Conservation (phyloP, 2,888 invertebrate species). For the Noctua janthina region DNA sequence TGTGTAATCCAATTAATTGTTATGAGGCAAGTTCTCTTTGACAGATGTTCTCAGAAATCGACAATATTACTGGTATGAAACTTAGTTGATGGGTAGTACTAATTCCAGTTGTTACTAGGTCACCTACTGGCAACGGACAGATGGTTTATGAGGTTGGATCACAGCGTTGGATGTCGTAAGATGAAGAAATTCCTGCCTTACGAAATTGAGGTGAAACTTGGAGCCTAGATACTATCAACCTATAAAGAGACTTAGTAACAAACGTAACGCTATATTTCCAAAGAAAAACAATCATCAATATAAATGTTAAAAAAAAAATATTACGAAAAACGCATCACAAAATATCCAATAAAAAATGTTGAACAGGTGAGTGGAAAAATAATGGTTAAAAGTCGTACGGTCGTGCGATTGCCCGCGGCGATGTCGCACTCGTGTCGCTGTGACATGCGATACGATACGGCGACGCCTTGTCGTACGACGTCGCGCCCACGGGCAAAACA, state of each 20-base stretch:
- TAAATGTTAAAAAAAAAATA: not conserved
- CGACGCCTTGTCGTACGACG: constrained; percentile 58
- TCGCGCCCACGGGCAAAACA: constrained; percentile 46
- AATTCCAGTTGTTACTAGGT: not conserved
- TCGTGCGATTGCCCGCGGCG: constrained; percentile 56
- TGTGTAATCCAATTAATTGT: constrained; percentile 19
- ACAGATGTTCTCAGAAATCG: constrained; percentile 5
- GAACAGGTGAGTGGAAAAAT: constrained; percentile 58
- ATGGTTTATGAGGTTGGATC: not conserved
- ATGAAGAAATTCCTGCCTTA: not conserved
- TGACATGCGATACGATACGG: constrained; percentile 64
- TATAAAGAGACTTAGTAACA: not conserved
- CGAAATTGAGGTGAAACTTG: not conserved
- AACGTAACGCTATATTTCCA: not conserved
- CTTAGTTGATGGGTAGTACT: not conserved
- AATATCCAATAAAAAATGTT: constrained; percentile 29
- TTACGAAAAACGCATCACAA: constrained; percentile 21
- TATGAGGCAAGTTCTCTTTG: not conserved
- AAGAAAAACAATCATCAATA: not conserved
- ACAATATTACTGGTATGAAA: not conserved
- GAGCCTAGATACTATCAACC: not conserved
- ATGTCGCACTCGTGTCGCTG: constrained; percentile 42
- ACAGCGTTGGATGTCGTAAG: not conserved
- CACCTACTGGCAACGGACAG: not conserved
- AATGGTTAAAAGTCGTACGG: constrained; percentile 51